These are phyloP conservation scores for Micrasema longulum DNA, from an alignment of 1,140 invertebrate genomes.

Conservation along the genomic window DNA sequence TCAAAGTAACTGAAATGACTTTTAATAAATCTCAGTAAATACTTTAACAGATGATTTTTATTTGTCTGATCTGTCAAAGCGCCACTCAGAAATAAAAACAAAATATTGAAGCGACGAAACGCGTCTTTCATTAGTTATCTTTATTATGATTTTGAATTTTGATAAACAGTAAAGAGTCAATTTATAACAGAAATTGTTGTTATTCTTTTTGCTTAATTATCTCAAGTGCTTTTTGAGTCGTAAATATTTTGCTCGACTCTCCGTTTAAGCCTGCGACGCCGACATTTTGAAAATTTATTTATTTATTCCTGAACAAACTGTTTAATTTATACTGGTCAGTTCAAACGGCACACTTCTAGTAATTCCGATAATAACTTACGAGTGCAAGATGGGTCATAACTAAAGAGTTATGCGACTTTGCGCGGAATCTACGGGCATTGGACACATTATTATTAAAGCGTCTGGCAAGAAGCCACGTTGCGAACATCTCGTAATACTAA, in stretches of 20 bases:
- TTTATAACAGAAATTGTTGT: too few species aligned
- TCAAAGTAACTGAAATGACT: too few species aligned
- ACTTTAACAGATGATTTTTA: not conserved
- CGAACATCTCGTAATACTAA: not conserved
- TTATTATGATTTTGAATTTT: constrained; percentile 1
- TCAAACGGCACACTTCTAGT: constrained; percentile 15
- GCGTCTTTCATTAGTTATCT: not conserved
- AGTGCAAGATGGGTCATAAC: constrained; percentile 1
- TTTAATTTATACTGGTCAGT: too few species aligned
- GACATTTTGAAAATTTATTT: too few species aligned
- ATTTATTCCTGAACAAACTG: too few species aligned
- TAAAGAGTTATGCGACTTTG: constrained; percentile 21
- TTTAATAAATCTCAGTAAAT: too few species aligned
- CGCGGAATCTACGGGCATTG: constrained; percentile 1
- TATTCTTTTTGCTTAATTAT: too few species aligned
- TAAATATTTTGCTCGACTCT: too few species aligned
- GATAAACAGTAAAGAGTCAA: too few species aligned
- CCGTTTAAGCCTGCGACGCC: too few species aligned
- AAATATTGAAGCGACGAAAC: not conserved
- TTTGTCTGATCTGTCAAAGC: not conserved
- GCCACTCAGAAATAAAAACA: not conserved
- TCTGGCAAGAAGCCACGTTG: constrained; percentile 16
- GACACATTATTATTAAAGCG: constrained; percentile 10
- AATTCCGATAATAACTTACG: constrained; percentile 19
- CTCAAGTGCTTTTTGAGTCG: too few species aligned